A percentile compares a stretch with the other conserved stretches of the same genome.
phyloP scores from a whole-genome alignment of 1,140 invertebrate genomes.

The Galendromus occidentalis region DNA sequence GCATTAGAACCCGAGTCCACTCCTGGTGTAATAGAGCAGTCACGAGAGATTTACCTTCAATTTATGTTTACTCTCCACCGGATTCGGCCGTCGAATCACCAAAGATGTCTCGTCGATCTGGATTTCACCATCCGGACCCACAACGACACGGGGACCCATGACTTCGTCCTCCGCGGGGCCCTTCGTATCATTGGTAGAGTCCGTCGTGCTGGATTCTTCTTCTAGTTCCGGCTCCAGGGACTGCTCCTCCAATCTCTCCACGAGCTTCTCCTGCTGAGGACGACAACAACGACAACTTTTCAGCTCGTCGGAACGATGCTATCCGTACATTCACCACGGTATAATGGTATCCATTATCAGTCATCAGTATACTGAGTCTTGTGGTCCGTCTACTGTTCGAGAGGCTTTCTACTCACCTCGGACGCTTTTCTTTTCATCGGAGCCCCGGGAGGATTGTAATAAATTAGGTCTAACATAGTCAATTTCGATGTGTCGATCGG shows the following conservation, averaged over 20 bases:
- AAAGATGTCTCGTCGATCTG: conserved; percentile 47
- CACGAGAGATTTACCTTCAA: not conserved
- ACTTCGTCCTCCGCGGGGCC: conserved; percentile 30
- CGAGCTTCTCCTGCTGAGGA: too few relatives aligned
- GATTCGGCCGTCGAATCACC: conserved; percentile 12
- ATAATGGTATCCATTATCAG: too few relatives aligned
- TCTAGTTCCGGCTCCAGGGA: not conserved
- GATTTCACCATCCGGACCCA: conserved; percentile 63
- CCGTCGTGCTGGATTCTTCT: not conserved
- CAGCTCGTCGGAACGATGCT: too few relatives aligned
- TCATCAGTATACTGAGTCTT: too few relatives aligned
- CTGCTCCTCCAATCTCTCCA: conserved; percentile 8
- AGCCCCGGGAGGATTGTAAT: conserved; percentile 23
- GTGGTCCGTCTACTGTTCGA: conserved; percentile 9
- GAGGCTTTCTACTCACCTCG: not conserved
- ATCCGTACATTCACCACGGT: conserved; percentile 15
- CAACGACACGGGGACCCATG: conserved; percentile 62
- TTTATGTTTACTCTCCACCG: not conserved
- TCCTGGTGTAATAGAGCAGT: conserved; percentile 15
- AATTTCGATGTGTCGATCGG: conserved; percentile 22
- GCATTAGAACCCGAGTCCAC: not conserved
- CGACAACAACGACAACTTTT: too few relatives aligned
- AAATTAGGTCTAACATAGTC: conserved; percentile 27
- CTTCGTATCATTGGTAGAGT: conserved; percentile 11
- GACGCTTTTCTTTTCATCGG: conserved; percentile 19